phyloP scores from a whole-genome alignment of 2,888 invertebrate genomes.

The Hirtodrosophila alboralis region DNA sequence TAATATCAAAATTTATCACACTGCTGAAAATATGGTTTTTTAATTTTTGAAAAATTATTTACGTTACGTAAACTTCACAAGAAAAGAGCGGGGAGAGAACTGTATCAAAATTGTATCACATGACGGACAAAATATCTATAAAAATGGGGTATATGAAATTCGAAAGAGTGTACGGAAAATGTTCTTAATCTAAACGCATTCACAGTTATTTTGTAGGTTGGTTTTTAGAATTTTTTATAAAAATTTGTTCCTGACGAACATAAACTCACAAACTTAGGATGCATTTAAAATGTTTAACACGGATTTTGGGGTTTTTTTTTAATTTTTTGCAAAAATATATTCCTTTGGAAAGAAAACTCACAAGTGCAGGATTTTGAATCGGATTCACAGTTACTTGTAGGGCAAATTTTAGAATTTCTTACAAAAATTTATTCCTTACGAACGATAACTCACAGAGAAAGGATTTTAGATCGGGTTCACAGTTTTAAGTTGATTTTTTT shows the following conservation, averaged over 20 bases:
- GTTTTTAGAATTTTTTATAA: conserved; percentile 40
- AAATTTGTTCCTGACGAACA: conserved; percentile 49
- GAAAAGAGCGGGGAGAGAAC: not conserved
- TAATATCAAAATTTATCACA: conserved; percentile 46
- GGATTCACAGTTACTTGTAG: conserved; percentile 42
- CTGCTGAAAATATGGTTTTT: conserved; percentile 13
- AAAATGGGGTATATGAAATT: not conserved
- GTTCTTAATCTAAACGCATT: conserved; percentile 43
- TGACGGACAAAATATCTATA: not conserved
- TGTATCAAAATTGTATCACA: conserved; percentile 32
- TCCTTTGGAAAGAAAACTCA: conserved; percentile 42
- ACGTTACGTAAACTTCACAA: conserved; percentile 42
- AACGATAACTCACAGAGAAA: too few species aligned
- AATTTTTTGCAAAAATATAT: conserved; percentile 49
- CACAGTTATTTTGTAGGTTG: conserved; percentile 29
- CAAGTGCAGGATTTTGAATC: too few species aligned
- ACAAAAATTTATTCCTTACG: conserved; percentile 45
- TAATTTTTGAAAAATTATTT: conserved; percentile 37
- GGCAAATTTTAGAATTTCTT: conserved; percentile 32
- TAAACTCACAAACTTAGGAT: conserved; percentile 43
- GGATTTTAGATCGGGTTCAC: too few species aligned
- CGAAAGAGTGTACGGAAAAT: conserved; percentile 11
- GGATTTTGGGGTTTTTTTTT: too few species aligned
- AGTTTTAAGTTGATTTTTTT: too few species aligned
- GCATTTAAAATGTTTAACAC: conserved; percentile 41